Conservation (phyloP, 2,113 vertebrate genomes). For the Anguilla japonica region DNA sequence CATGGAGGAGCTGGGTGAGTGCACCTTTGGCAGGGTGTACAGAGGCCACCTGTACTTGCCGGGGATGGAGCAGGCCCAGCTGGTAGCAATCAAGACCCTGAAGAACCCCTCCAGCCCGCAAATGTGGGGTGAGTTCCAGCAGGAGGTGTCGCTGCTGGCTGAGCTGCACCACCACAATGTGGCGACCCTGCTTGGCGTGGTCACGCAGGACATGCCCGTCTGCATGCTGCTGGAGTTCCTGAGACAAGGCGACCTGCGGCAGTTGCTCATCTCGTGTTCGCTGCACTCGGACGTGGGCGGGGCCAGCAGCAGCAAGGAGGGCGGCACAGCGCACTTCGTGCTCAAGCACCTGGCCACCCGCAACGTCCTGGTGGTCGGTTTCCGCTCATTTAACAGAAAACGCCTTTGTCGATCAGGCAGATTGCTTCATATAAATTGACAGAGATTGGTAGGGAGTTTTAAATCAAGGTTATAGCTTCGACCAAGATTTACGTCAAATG, state of each 20-base stretch:
- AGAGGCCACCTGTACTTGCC: slow-evolving; percentile 97
- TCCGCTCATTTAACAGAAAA: no score
- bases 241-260: slow-evolving; percentile 91
- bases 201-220: slow-evolving; percentile 92
- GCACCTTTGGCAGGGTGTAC: slow-evolving; percentile 90
- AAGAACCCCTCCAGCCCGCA: slow-evolving; percentile 87
- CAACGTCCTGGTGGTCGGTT: no score
- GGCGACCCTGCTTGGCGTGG: slow-evolving; percentile 89
- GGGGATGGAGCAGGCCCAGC: slow-evolving; percentile 94
- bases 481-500: no score
- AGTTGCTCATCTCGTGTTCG: slow-evolving; percentile 97
- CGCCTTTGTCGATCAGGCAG: no score
- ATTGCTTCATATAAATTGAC: no score
- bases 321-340: no score
- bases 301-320: no score
- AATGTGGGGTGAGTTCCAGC: slow-evolving; percentile 94
- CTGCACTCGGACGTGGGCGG: slow-evolving; percentile 94
- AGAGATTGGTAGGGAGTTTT: no score
- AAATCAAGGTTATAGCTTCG: no score
- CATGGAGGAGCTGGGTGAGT: slow-evolving; percentile 97
- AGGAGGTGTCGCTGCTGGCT: slow-evolving; percentile 83
- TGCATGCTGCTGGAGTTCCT: slow-evolving; percentile 94
- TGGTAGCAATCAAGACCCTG: slow-evolving; percentile 93
- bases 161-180: slow-evolving; percentile 94
- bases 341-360: slow-evolving; percentile 90